Evolutionary conservation across 2,888 invertebrate species (phyloP).

Genomic region (Trissoscelio sp.): DNA sequence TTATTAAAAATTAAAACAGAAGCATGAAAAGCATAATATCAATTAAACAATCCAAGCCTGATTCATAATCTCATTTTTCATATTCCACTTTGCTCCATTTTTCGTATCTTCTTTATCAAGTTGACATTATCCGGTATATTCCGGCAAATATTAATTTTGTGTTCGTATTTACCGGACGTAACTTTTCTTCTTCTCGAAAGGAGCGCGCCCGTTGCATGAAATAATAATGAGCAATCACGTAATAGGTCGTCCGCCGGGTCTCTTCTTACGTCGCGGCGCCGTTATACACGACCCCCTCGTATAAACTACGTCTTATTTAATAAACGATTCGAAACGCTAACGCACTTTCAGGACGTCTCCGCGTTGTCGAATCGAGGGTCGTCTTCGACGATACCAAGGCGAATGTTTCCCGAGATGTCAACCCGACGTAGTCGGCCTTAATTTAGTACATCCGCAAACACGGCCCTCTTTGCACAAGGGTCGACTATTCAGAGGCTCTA

Average conservation of each 20-base stretch:
- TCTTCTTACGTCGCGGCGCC: slow-evolving; percentile 24
- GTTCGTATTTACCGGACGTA: slow-evolving; percentile 20
- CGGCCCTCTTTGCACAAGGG: slow-evolving; percentile 45
- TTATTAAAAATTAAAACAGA: too few relatives aligned
- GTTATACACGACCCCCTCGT: slow-evolving; percentile 37
- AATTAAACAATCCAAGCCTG: too few relatives aligned
- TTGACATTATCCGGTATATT: neutral
- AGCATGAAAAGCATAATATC: too few relatives aligned
- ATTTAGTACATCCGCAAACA: slow-evolving; percentile 58
- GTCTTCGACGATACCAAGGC: slow-evolving; percentile 13
- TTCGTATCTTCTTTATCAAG: neutral
- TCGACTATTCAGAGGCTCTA: slow-evolving; percentile 46
- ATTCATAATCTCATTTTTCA: too few relatives aligned
- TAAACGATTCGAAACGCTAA: slow-evolving; percentile 59
- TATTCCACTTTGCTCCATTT: too few relatives aligned
- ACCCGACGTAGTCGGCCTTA: slow-evolving; percentile 41
- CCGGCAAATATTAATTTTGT: slow-evolving; percentile 21
- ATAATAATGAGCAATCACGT: slow-evolving; percentile 58
- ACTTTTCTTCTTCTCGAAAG: slow-evolving; percentile 37
- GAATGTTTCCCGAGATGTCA: slow-evolving; percentile 41
- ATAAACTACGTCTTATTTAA: slow-evolving; percentile 60
- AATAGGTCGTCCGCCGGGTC: slow-evolving; percentile 50
- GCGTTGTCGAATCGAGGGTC: slow-evolving; percentile 40
- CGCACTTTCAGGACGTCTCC: slow-evolving; percentile 43
- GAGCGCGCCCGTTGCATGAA: slow-evolving; percentile 24